Base-by-base conservation (phyloP, 1,140 invertebrate species). In the Thaumetopoea pityocampa region DNA sequence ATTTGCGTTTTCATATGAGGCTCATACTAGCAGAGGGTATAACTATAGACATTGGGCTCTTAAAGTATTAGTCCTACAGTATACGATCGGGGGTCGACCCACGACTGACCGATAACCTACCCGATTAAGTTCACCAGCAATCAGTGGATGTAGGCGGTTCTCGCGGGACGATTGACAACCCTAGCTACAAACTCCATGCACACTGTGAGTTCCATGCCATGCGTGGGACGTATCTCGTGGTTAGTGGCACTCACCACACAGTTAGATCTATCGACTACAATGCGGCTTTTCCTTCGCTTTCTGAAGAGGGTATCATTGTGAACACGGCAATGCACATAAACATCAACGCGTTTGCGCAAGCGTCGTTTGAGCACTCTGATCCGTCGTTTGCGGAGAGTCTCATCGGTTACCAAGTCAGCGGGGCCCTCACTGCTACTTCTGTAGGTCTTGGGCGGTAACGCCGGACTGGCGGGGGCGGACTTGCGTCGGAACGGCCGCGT, bases 401-500 rank as follows among this genome's bases (percentile, higher is more conserved):
- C 45, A 12, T 52, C 34, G 5, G 58, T 84, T 84, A 84, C 80
- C 80, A 73, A 65, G 49, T 84, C 80, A 9, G 64, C 51, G 15
- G 85, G 85, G 27, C 83, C 85, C 36, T 85, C 83, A 61, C 85
- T 86, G 77, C 85, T 70, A 68, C 88, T 79, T 60, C 87, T 49
- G 61, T 74, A 68, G 29, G 76, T 70, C 68, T 87, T 79, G 48
- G 85, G 61, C 42, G 87, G 67, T 51, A 88, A 52, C 36, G 88
- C 80, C 1, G 89, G 89, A 19, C 89, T 90, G 26, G 88, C 88
- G 0, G 90, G 89, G 6, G 86, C 89, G 4, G 89, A 90, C 73
- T 90, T 90, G 62, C 90, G 86, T 40, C 88, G 82, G 67, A 92
- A 91, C 7, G 90, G 90, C 57, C 89, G 87, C 37, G 87, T 79